A percentile compares a stretch with the other conserved stretches of the same genome.
phyloP scores from a whole-genome alignment of 2,797 vertebrate genomes.

The Myotis vivesi region DNA sequence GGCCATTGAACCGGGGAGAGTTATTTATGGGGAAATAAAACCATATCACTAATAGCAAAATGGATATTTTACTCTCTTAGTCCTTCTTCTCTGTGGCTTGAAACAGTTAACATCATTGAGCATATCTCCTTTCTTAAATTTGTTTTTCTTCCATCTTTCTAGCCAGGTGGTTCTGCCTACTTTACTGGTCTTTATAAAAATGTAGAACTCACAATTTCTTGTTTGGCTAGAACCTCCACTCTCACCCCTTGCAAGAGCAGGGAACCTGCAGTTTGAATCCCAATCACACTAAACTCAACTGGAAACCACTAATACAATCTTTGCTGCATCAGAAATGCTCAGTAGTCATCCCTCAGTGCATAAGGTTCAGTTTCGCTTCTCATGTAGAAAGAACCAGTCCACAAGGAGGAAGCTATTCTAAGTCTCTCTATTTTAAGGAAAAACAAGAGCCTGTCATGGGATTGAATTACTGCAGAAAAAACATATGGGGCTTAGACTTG shows the following conservation, averaged over 20 bases:
- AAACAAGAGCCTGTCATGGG: neutral
- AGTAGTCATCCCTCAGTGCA: neutral
- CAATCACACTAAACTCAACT: neutral
- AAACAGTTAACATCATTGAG: neutral
- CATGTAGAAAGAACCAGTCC: neutral
- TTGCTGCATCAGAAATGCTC: neutral
- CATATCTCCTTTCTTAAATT: neutral
- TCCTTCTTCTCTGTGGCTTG: neutral
- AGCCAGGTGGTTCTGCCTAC: neutral
- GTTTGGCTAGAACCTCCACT: neutral
- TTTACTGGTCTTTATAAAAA: constrained; percentile 33
- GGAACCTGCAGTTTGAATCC: neutral
- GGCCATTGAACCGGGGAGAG: neutral
- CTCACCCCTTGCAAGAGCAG: neutral
- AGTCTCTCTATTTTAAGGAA: neutral
- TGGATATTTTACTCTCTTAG: neutral
- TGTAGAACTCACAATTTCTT: neutral
- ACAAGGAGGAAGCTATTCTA: neutral
- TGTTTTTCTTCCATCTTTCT: neutral
- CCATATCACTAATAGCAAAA: neutral
- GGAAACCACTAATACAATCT: neutral
- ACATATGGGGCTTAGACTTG: neutral
- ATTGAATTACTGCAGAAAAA: constrained; percentile 14
- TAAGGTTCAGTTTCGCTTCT: neutral
- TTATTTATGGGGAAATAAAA: neutral